These are phyloP conservation scores for Turritopsis rubra DNA, from an alignment of 30 jellyfish, hydroid and myxozoan species.

Conservation along the genomic window DNA sequence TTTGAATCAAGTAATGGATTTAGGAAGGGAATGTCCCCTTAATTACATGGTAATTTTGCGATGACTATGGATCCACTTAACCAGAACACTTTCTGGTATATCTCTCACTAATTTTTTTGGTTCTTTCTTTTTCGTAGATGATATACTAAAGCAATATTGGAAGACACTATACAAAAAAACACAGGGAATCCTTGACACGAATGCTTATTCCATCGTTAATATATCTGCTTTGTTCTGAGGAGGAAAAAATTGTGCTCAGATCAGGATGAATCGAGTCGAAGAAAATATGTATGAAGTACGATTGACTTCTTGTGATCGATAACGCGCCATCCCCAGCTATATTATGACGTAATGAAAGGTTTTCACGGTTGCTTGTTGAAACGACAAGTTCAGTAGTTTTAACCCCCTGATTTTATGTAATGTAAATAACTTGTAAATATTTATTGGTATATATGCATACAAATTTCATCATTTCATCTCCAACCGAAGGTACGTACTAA, in stretches of 20 bases:
- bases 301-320: too few relatives aligned
- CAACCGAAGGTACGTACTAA: too few relatives aligned
- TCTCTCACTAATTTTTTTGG: too few relatives aligned
- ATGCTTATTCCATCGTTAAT: constrained; percentile 31
- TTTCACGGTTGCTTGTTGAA: neutral
- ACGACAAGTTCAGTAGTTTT: neutral
- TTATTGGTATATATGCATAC: neutral
- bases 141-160: constrained; percentile 14
- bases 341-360: too few relatives aligned
- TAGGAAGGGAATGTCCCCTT: too few relatives aligned
- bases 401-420: neutral
- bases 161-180: constrained; percentile 4
- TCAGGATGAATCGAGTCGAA: neutral
- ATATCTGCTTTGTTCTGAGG: constrained; percentile 16
- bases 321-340: too few relatives aligned
- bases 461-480: too few relatives aligned
- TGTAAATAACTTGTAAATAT: neutral
- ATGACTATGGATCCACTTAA: too few relatives aligned
- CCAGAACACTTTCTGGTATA: too few relatives aligned
- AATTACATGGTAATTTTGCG: too few relatives aligned
- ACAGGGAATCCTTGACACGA: neutral
- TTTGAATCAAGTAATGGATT: too few relatives aligned
- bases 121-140: neutral
- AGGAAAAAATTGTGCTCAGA: neutral
- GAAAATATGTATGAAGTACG: too few relatives aligned